phyloP scores from a whole-genome alignment of 1,140 invertebrate genomes.

The Lepidurus packardi region DNA sequence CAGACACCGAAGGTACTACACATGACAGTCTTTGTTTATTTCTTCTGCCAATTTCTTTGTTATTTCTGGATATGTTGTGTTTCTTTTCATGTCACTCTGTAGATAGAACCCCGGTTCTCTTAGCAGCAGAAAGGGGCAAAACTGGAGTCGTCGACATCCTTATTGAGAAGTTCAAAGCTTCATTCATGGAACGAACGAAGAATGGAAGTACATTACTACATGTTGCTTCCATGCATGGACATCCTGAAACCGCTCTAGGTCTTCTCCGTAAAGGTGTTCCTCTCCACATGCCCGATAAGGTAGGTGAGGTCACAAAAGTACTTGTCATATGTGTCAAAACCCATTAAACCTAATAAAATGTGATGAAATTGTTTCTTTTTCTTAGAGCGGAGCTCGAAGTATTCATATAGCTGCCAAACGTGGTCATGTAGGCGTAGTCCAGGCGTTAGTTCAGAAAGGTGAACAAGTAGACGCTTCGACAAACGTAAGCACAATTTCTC shows the following conservation, averaged over 20 bases:
- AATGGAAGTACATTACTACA: conserved; percentile 98
- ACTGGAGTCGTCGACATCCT: conserved; percentile 90
- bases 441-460: conserved; percentile 88
- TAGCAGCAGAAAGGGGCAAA: conserved; percentile 95
- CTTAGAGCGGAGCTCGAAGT: conserved; percentile 73
- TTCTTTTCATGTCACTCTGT: conserved; percentile 39
- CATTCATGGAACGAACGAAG: conserved; percentile 86
- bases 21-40: conserved; percentile 25
- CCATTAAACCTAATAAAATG: not conserved
- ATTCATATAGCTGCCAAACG: conserved; percentile 87
- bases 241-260: conserved; percentile 97
- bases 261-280: conserved; percentile 99
- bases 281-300: conserved; percentile 98
- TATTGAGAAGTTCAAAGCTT: conserved; percentile 95
- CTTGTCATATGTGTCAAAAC: not conserved
- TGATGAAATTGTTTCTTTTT: not conserved
- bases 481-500: conserved; percentile 62
- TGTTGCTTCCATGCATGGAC: conserved; percentile 90
- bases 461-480: conserved; percentile 92
- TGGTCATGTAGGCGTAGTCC: conserved; percentile 95
- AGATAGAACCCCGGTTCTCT: conserved; percentile 93
- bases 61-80: conserved; percentile 21
- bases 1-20: conserved; percentile 73
- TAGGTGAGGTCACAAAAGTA: conserved; percentile 41
- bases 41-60: conserved; percentile 27